Conservation (phyloP, 2,888 invertebrate species). For the Gasteruption jaculator region DNA sequence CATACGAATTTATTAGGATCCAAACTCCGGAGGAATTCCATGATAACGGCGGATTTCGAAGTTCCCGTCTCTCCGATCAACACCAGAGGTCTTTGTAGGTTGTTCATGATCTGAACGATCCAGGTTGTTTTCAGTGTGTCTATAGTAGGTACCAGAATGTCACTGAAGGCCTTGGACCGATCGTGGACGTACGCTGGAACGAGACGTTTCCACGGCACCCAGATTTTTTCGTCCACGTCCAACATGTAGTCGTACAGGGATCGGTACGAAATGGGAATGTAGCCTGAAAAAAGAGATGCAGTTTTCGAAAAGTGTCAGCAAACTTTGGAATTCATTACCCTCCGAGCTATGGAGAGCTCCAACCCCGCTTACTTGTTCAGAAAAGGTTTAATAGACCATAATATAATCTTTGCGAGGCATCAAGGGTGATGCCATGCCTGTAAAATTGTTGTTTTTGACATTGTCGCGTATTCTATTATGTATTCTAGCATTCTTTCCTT, state of each 20-base stretch:
- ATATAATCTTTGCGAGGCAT: no score
- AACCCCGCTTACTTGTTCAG: no score
- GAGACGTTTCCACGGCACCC: slow-evolving; percentile 83
- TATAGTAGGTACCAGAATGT: slow-evolving; percentile 85
- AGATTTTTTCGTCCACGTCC: slow-evolving; percentile 62
- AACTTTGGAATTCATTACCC: not conserved
- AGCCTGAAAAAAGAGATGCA: slow-evolving; percentile 54
- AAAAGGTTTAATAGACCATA: no score
- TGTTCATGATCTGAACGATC: slow-evolving; percentile 72
- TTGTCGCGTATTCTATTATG: no score
- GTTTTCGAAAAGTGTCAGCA: no score
- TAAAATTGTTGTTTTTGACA: no score
- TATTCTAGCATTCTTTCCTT: no score
- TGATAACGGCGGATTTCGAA: slow-evolving; percentile 86
- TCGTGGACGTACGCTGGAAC: slow-evolving; percentile 76
- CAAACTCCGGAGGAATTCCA: slow-evolving; percentile 72
- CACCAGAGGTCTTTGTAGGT: slow-evolving; percentile 73
- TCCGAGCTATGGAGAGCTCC: not conserved
- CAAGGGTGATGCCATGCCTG: no score
- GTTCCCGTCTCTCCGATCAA: slow-evolving; percentile 90
- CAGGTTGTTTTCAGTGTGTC: slow-evolving; percentile 81
- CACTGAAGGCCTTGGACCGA: slow-evolving; percentile 65
- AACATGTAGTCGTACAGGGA: slow-evolving; percentile 81
- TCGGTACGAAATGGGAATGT: slow-evolving; percentile 68
- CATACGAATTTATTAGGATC: slow-evolving; percentile 66